Conservation (phyloP, 2,113 vertebrate genomes). For the Xiphias gladius region DNA sequence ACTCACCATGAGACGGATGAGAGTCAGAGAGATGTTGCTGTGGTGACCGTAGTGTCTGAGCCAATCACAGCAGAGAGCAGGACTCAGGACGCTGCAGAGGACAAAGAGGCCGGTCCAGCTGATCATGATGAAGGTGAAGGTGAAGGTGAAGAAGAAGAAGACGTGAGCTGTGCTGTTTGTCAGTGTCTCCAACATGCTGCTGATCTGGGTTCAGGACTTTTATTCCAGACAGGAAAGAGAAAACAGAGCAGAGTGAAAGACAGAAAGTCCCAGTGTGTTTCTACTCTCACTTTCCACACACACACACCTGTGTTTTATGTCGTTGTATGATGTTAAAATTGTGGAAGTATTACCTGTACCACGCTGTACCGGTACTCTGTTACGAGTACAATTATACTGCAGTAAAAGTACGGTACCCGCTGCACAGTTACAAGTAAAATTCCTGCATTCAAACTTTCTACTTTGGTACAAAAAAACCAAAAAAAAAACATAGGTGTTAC, state of each 20-base stretch:
- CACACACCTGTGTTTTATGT: no score
- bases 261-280: conserved; percentile 21
- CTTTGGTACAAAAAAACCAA: no score
- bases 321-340: no score
- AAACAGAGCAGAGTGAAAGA: background rate
- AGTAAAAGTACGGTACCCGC: no score
- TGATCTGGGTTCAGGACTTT: background rate
- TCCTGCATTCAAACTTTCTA: no score
- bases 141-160: background rate
- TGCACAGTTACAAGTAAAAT: no score
- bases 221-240: conserved; percentile 43
- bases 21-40: conserved; percentile 6
- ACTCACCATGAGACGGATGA: conserved; percentile 53
- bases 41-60: conserved; percentile 21
- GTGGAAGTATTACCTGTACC: background rate
- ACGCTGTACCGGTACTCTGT: no score
- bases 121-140: conserved; percentile 30
- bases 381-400: no score
- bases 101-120: background rate
- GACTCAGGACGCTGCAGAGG: conserved; percentile 9
- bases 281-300: conserved; percentile 23
- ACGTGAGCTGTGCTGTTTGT: background rate
- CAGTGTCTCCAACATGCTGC: conserved; percentile 23
- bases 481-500: no score
- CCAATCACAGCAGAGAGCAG: conserved; percentile 64